Conservation (phyloP, 2,888 invertebrate genomes). For the Tanypteryx hageni region DNA sequence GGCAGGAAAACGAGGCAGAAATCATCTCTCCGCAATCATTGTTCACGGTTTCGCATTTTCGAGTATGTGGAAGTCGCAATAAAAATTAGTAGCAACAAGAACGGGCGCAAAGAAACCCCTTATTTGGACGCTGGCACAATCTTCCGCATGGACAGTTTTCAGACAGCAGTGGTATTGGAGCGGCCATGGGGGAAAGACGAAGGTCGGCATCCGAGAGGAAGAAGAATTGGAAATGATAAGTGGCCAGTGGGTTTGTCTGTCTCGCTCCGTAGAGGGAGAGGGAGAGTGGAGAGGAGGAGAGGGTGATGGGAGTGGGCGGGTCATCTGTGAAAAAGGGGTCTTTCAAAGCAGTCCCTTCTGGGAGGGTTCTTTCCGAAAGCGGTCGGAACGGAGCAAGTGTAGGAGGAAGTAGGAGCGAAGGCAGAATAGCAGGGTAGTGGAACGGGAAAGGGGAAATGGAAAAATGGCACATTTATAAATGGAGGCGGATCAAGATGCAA, state of each 20-base stretch:
- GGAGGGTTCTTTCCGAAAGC: neutral
- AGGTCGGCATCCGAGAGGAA: neutral
- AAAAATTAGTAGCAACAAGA: neutral
- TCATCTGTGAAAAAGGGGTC: conserved; percentile 33
- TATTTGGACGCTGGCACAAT: neutral
- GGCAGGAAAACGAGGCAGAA: too few relatives aligned
- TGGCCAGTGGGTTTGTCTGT: conserved; percentile 23
- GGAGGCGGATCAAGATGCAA: conserved; percentile 3
- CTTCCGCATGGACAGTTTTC: neutral
- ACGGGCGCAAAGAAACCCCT: neutral
- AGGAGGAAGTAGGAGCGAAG: too few relatives aligned
- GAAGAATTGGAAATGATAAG: conserved; percentile 32
- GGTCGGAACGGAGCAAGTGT: too few relatives aligned
- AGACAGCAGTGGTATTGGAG: neutral
- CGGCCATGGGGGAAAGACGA: too few relatives aligned
- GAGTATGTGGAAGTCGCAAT: neutral
- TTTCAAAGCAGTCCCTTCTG: conserved; percentile 10
- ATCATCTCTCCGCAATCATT: too few relatives aligned
- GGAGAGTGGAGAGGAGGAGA: neutral
- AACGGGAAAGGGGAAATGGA: neutral
- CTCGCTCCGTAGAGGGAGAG: neutral
- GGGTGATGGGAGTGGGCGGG: neutral
- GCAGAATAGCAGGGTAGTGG: neutral
- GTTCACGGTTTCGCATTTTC: too few relatives aligned
- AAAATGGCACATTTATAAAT: conserved; percentile 19